Percentiles rank a stretch among this genome's conserved stretches.
Evolutionary conservation across 2,113 vertebrate genomes (phyloP).

Genomic region (Pteropus alecto): DNA sequence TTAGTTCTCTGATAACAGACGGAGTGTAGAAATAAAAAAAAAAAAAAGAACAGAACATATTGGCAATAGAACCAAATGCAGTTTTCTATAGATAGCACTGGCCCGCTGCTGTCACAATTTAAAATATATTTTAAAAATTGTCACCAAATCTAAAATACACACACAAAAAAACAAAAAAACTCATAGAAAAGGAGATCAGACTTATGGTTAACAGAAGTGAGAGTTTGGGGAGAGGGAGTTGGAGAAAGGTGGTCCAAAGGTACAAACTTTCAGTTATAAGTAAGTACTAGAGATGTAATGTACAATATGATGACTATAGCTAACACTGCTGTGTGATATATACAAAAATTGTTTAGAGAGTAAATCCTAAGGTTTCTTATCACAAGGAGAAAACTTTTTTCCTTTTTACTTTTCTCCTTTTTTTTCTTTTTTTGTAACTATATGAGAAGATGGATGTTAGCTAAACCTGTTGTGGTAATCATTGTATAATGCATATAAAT

Average conservation of each 20-base stretch:
- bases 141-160: neutral
- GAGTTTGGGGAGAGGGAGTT: neutral
- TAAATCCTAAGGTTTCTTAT: neutral
- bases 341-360: neutral
- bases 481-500: neutral
- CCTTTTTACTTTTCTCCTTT: neutral
- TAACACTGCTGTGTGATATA: neutral
- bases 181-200: neutral
- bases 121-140: constrained; percentile 24
- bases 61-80: constrained; percentile 44
- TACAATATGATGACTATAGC: neutral
- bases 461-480: neutral
- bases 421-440: too few relatives aligned
- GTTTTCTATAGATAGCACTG: constrained; percentile 49
- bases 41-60: neutral
- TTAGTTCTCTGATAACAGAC: constrained; percentile 50
- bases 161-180: neutral
- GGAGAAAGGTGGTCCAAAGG: neutral
- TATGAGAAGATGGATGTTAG: neutral
- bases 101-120: constrained; percentile 8
- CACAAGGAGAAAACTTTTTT: neutral
- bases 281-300: neutral
- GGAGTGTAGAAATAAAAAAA: neutral
- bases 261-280: neutral
- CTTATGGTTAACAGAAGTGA: neutral